Conservation (phyloP, 2,797 vertebrate species). For the Avahi laniger region DNA sequence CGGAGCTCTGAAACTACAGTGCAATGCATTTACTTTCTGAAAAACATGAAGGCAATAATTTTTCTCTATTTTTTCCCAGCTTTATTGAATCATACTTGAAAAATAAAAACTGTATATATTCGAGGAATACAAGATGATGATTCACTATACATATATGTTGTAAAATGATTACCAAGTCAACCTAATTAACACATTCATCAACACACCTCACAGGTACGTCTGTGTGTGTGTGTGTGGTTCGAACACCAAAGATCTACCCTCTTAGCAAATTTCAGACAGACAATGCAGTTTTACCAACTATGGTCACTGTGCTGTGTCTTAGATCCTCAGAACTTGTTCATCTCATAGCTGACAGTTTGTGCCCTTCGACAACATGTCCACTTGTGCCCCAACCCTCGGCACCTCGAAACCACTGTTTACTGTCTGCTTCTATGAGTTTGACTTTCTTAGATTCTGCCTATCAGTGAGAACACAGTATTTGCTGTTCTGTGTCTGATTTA, state of each 20-base stretch:
- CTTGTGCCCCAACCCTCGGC: background rate
- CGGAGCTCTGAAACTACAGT: slow-evolving; percentile 28
- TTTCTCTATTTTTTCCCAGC: background rate
- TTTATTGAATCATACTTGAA: background rate
- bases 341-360: background rate
- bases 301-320: background rate
- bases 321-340: background rate
- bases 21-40: slow-evolving; percentile 46
- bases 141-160: background rate
- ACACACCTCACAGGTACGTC: no score
- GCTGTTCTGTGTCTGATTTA: background rate
- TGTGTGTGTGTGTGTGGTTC: no score
- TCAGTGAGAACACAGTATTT: background rate
- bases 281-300: background rate
- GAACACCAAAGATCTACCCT: background rate
- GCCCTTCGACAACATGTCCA: no score
- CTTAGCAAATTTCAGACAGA: background rate
- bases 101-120: background rate
- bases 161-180: background rate
- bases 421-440: background rate
- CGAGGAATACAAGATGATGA: background rate
- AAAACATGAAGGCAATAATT: background rate
- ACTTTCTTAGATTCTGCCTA: background rate
- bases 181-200: background rate
- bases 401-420: background rate